Evolutionary conservation across 53 echinoderm and acorn worm genomes (phyloP), one percentile per base, ranked within the genome.

Genomic region (Paracentrotus lividus): DNA sequence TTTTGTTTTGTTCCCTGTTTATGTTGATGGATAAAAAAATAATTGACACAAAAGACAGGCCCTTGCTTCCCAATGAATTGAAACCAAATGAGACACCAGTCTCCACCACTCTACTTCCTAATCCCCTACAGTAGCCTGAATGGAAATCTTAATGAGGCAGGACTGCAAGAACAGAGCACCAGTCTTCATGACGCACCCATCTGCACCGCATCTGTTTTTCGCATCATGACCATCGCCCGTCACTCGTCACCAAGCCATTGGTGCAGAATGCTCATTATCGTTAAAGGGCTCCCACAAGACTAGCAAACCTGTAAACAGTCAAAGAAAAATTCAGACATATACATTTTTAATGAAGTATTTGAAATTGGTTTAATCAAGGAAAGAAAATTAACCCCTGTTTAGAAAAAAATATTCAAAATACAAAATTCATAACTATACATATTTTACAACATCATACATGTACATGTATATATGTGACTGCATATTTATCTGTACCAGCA

Each of bases 181-280:
- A 72, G 91, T 72, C 91, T 89, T 21, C 31, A 0, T 58, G 91
- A 51, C 75, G 66, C 44, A 49, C 40, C 72, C 91, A 91, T 91
- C 91, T 92, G 92, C 27, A 53, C 24, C 40, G 58, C 92, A 92
- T 77, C 92, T 92, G 92, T 45, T 92, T 81, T 43, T 53, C 57
- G 81, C 92, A 92, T 92, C 92, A 92, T 0, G n/a, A 42, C 86
- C 91, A 27, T 27, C 49, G 53, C 34, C 21, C 75, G 75, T 90
- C 91, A 90, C 91, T 90, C 91, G 53, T 90, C 91, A 90, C 33
- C 1, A 45, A 27, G 69, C 54, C 75, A 90, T 90, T 90, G 75
- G 44, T 90, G 69, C 64, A 42, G 34, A 12, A 65, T 42, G 33
- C 64, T 89, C 64, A 89, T 89, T 58, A 89, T 0, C 32, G 72